A percentile compares a stretch with the other conserved stretches of the same genome.
Conservation (phyloP, 2,113 vertebrate species). For the Gobio gobio region DNA sequence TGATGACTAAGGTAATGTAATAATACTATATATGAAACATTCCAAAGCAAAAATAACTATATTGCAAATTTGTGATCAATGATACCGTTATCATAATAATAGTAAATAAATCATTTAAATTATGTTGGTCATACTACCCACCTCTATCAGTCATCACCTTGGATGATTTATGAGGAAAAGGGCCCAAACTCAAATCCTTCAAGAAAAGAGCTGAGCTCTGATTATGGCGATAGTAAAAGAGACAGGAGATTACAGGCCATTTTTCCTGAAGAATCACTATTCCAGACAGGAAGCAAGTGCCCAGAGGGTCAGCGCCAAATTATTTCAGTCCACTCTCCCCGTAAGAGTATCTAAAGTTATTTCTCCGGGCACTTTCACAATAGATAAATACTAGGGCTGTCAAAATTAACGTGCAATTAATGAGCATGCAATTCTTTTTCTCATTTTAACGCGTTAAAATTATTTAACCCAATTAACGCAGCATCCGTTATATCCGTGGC, state of each 20-base stretch:
- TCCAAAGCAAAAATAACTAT: background rate
- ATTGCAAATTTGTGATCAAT: background rate
- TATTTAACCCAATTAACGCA: no score
- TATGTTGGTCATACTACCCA: background rate
- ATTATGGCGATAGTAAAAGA: constrained; percentile 18
- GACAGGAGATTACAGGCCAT: constrained; percentile 7
- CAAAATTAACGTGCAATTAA: no score
- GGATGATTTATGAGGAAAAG: background rate
- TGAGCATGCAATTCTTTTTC: no score
- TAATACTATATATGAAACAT: background rate
- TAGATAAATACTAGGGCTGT: constrained; percentile 31
- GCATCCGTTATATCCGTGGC: no score
- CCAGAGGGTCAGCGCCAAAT: constrained; percentile 28
- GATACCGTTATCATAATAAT: background rate
- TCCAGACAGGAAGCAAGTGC: constrained; percentile 38
- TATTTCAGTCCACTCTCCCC: constrained; percentile 21
- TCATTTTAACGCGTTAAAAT: no score
- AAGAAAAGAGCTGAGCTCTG: background rate
- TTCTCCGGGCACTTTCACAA: constrained; percentile 41
- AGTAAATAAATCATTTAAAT: background rate
- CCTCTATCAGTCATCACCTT: background rate
- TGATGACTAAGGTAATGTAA: background rate
- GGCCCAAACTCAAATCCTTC: background rate
- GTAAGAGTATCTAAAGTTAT: constrained; percentile 40
- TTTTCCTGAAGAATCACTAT: constrained; percentile 19